Conservation (phyloP, 2,797 vertebrate species). For the Masticophis lateralis region DNA sequence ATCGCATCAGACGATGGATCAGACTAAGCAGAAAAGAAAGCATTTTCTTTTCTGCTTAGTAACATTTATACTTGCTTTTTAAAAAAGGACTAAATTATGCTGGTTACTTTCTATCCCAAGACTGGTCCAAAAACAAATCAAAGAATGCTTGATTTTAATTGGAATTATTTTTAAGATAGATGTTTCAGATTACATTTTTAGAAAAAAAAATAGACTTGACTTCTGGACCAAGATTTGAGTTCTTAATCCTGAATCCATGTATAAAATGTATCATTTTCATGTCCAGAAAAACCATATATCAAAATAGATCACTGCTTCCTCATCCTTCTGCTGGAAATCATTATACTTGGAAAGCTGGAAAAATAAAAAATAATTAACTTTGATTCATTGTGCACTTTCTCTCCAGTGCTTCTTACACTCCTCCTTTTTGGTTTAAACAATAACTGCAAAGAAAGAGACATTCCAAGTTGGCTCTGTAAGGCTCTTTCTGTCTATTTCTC, state of each 20-base stretch:
- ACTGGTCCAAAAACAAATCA: not conserved
- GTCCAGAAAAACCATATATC: not conserved
- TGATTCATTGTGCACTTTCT: not conserved
- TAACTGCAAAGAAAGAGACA: not conserved
- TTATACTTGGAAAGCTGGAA: not conserved
- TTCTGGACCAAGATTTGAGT: not conserved
- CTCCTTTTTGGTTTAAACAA: not conserved
- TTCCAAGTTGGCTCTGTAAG: not conserved
- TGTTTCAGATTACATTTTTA: not conserved
- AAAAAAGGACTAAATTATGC: not conserved
- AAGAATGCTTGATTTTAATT: not conserved
- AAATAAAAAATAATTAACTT: not conserved
- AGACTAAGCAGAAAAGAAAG: too few relatives aligned
- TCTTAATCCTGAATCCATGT: not conserved
- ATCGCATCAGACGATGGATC: not conserved
- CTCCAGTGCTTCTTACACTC: not conserved
- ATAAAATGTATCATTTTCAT: not conserved
- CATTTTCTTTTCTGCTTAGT: not conserved
- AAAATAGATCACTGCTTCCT: not conserved
- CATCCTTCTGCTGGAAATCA: not conserved
- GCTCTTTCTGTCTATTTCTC: not conserved
- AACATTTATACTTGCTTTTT: not conserved
- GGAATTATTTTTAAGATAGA: not conserved
- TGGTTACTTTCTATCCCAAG: not conserved
- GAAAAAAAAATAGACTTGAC: not conserved